phyloP scores from a whole-genome alignment of 2,888 invertebrate genomes.

The Mythimna albipuncta region DNA sequence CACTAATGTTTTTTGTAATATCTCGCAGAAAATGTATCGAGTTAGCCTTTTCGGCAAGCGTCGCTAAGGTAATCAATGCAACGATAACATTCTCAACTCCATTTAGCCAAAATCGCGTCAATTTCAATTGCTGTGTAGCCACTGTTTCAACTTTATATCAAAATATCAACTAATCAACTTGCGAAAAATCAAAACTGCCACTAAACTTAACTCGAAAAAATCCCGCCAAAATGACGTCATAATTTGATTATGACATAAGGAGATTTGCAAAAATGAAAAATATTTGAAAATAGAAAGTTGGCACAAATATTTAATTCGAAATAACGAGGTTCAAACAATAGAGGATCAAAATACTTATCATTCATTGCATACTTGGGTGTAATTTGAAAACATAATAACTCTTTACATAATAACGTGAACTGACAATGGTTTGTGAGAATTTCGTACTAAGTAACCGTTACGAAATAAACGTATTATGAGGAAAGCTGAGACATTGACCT shows the following conservation, averaged over 20 bases:
- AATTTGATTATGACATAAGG: not conserved
- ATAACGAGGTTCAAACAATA: constrained; percentile 57
- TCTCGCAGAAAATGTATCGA: too few relatives aligned
- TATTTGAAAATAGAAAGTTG: constrained; percentile 55
- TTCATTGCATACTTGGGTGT: constrained; percentile 46
- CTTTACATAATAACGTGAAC: constrained; percentile 56
- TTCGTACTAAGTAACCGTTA: constrained; percentile 58
- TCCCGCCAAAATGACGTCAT: too few relatives aligned
- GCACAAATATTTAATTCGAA: constrained; percentile 39
- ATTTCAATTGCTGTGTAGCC: too few relatives aligned
- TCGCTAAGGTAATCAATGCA: too few relatives aligned
- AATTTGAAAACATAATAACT: constrained; percentile 56
- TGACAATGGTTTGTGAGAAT: constrained; percentile 67
- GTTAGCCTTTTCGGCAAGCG: too few relatives aligned
- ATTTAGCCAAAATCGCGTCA: too few relatives aligned
- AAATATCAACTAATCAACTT: too few relatives aligned
- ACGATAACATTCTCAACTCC: too few relatives aligned
- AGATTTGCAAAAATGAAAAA: constrained; percentile 21
- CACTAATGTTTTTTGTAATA: too few relatives aligned
- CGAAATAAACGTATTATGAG: constrained; percentile 52
- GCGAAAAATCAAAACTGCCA: too few relatives aligned
- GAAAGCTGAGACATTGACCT: constrained; percentile 71
- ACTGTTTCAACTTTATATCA: too few relatives aligned
- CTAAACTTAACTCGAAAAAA: too few relatives aligned
- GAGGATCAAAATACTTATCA: constrained; percentile 49